Evolutionary conservation across 2,797 vertebrate species (phyloP).

Genomic region (Intellagama lesueurii): DNA sequence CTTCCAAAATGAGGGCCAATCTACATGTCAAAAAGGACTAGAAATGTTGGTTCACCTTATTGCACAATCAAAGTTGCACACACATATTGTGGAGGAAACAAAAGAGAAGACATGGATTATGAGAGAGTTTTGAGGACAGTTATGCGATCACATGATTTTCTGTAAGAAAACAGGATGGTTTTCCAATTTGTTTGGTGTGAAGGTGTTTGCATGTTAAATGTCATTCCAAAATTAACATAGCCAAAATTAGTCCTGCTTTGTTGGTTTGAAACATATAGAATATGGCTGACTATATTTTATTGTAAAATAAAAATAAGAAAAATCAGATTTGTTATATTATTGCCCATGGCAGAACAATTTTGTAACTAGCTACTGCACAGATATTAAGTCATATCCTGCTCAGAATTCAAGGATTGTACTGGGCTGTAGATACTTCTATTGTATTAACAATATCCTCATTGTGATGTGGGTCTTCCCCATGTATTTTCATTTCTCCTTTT

Average conservation of each 20-base stretch:
- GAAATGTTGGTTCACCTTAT: background rate
- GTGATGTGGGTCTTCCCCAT: conserved; percentile 49
- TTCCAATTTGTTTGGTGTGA: background rate
- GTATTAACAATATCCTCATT: conserved; percentile 50
- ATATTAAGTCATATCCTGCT: conserved; percentile 69
- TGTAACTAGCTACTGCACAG: conserved; percentile 41
- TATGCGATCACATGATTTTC: background rate
- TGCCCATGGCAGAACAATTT: conserved; percentile 32
- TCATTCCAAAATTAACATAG: background rate
- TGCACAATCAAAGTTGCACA: background rate
- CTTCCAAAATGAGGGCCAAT: background rate
- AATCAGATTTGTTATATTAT: conserved; percentile 61
- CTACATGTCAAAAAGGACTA: background rate
- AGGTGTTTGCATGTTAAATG: background rate
- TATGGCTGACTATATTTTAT: conserved; percentile 46
- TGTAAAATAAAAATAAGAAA: conserved; percentile 52
- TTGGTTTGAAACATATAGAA: conserved; percentile 34
- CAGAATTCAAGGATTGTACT: background rate
- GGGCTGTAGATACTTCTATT: conserved; percentile 40
- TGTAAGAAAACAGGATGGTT: background rate
- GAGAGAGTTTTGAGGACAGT: background rate
- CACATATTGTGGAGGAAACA: background rate
- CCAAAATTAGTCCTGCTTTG: background rate
- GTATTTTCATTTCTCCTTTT: conserved; percentile 63
- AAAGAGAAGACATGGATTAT: background rate